Percentiles rank a stretch among this genome's conserved stretches.
phyloP scores from a whole-genome alignment of 2,888 invertebrate species.

The Agrotis exclamationis region DNA sequence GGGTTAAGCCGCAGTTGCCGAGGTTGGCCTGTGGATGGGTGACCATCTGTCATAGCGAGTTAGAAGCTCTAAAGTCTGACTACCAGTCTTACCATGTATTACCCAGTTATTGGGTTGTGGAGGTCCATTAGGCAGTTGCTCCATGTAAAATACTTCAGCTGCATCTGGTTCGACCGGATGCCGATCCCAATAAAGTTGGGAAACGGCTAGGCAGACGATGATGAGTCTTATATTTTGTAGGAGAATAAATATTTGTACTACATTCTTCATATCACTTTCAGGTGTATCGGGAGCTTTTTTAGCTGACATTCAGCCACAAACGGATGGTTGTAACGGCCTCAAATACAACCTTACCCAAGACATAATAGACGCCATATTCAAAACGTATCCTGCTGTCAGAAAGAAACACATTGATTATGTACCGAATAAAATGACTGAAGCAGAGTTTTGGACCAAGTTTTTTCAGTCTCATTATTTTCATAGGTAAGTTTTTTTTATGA shows the following conservation, averaged over 20 bases:
- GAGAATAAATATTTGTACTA: background rate
- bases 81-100: too few species aligned
- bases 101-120: too few species aligned
- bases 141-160: too few species aligned
- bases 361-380: slow-evolving; percentile 99
- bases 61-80: too few species aligned
- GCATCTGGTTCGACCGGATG: too few species aligned
- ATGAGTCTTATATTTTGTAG: background rate
- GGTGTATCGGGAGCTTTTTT: slow-evolving; percentile 94
- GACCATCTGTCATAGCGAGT: too few species aligned
- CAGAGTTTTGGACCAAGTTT: slow-evolving; percentile 99
- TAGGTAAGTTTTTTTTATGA: slow-evolving; percentile 86
- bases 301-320: slow-evolving; percentile 99
- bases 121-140: too few species aligned
- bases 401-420: slow-evolving; percentile 99
- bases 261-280: slow-evolving; percentile 65
- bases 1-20: too few species aligned
- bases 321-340: slow-evolving; percentile 98
- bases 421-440: slow-evolving; percentile 98
- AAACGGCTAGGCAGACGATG: background rate
- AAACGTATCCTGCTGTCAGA: slow-evolving; percentile 99
- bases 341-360: slow-evolving; percentile 99
- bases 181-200: too few species aligned
- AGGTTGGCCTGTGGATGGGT: too few species aligned
- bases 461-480: slow-evolving; percentile 99